Percentiles rank a stretch among this genome's conserved stretches.
Evolutionary conservation across 2,888 invertebrate genomes (phyloP).

Genomic region (Pammene aurita): DNA sequence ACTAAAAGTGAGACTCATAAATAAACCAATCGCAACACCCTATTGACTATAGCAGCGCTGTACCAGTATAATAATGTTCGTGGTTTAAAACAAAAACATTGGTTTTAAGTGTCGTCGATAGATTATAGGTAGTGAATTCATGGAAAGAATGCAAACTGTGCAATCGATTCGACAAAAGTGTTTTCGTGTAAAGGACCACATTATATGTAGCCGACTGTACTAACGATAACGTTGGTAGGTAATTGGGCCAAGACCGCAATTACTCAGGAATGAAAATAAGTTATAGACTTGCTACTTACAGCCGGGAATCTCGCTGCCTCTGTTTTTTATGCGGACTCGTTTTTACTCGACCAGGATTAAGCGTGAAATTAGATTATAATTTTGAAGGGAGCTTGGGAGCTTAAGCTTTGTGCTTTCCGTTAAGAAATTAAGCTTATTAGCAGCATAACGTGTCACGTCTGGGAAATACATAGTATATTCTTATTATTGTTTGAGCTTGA

Average conservation of each 20-base stretch:
- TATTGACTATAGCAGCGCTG: too few relatives aligned
- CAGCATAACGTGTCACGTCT: constrained; percentile 3
- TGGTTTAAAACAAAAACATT: too few relatives aligned
- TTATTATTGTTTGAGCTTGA: neutral
- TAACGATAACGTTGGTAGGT: constrained; percentile 44
- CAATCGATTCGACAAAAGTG: too few relatives aligned
- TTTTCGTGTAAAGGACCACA: neutral
- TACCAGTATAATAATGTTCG: too few relatives aligned
- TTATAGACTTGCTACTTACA: constrained; percentile 49
- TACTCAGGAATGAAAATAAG: constrained; percentile 65
- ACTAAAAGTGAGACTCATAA: too few relatives aligned
- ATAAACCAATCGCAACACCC: too few relatives aligned
- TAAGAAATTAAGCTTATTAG: constrained; percentile 23
- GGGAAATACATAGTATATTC: neutral
- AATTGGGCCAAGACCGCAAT: constrained; percentile 62
- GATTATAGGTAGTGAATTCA: too few relatives aligned
- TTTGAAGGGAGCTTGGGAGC: constrained; percentile 33
- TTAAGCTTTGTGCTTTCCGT: constrained; percentile 21
- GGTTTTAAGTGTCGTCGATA: too few relatives aligned
- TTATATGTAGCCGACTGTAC: constrained; percentile 49
- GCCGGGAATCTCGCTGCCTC: constrained; percentile 49
- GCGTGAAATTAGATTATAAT: constrained; percentile 53
- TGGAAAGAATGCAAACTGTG: too few relatives aligned
- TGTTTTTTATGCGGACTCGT: constrained; percentile 42
- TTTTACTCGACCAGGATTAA: constrained; percentile 44